Percentiles rank a stretch among this genome's conserved stretches.
phyloP scores from a whole-genome alignment of 2,797 vertebrate genomes.

The Poecilia wingei region DNA sequence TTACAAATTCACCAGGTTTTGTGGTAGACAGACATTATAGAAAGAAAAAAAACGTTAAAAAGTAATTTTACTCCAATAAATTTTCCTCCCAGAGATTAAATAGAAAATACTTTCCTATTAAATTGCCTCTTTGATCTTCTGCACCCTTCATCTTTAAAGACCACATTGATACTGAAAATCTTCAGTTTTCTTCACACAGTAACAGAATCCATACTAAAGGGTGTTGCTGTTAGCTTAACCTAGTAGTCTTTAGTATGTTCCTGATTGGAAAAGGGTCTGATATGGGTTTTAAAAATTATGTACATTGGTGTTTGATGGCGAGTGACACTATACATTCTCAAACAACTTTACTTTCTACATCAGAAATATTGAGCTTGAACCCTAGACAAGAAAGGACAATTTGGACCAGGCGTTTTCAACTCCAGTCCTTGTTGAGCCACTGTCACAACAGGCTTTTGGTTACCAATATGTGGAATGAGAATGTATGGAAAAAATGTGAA shows the following conservation, averaged over 20 bases:
- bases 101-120: neutral
- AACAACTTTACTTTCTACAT: neutral
- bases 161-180: neutral
- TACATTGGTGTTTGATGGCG: too few relatives aligned
- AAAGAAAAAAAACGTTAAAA: neutral
- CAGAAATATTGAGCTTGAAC: neutral
- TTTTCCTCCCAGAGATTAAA: neutral
- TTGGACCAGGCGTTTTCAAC: neutral
- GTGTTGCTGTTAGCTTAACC: neutral
- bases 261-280: neutral
- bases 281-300: neutral
- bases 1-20: neutral
- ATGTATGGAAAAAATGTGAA: neutral
- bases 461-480: neutral
- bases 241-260: neutral
- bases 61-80: neutral
- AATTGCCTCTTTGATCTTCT: neutral
- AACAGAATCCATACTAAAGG: neutral
- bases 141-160: neutral
- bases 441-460: neutral
- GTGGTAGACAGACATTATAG: neutral
- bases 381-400: neutral
- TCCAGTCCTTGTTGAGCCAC: neutral
- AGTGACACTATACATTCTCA: neutral
- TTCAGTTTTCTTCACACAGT: neutral